Evolutionary conservation across 2,888 invertebrate genomes (phyloP).

Genomic region (Rhimphoctona megacephalus): DNA sequence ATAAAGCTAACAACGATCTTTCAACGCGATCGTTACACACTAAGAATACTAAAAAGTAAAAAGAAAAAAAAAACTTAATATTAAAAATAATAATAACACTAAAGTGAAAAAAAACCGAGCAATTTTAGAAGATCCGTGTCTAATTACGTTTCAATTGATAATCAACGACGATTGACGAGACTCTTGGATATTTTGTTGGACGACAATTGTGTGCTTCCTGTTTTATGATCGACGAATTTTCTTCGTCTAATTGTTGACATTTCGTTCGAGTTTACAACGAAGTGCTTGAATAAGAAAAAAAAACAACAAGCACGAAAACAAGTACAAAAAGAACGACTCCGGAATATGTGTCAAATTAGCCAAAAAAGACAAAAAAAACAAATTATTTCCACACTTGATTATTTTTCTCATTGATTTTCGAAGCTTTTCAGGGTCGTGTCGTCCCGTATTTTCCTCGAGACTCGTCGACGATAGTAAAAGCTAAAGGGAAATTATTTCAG

Average conservation of each 20-base stretch:
- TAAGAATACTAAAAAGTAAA: constrained; percentile 58
- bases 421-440: constrained; percentile 49
- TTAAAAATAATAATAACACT: constrained; percentile 1
- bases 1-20: constrained; percentile 73
- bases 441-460: constrained; percentile 46
- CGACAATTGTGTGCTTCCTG: constrained; percentile 49
- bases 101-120: constrained; percentile 51
- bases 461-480: constrained; percentile 40
- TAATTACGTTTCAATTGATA: constrained; percentile 57
- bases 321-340: constrained; percentile 63
- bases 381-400: neutral
- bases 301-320: constrained; percentile 47
- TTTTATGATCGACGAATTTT: constrained; percentile 45
- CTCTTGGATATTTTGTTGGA: constrained; percentile 45
- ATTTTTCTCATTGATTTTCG: neutral
- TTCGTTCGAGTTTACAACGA: constrained; percentile 40
- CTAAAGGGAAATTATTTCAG: constrained; percentile 25
- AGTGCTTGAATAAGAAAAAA: constrained; percentile 35
- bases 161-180: constrained; percentile 44
- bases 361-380: constrained; percentile 9
- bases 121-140: constrained; percentile 69
- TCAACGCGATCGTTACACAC: constrained; percentile 66
- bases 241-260: constrained; percentile 20
- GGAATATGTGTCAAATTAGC: constrained; percentile 41
- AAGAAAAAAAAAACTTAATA: constrained; percentile 42